Evolutionary conservation across 2,113 vertebrate genomes (phyloP), one percentile per base, ranked within the genome.

Genomic region (Chloropsis cyanopogon): DNA sequence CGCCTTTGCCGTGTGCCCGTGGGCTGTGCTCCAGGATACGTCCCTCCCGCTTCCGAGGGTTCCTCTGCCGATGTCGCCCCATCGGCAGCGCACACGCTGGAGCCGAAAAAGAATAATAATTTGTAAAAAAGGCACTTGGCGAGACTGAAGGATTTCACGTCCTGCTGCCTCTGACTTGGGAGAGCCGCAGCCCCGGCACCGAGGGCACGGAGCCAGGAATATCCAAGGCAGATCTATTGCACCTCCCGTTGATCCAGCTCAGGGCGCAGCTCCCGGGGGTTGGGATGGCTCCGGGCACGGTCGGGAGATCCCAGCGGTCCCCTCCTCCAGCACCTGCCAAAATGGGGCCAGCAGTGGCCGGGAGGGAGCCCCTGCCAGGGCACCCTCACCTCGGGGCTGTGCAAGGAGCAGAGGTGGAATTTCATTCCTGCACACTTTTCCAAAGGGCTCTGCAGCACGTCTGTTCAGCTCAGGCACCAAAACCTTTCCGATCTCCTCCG

Each of bases 81-180:
- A 4, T 1, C 5, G 33, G 35, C 46, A 29, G 65, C 37, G 22
- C 1, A 1, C 44, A 53, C 35, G 33, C 87, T 2, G 0, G 0
- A 50, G 42, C 44, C 23, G 39, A 15, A 69, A 26, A 8, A 7
- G 6, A n/a, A 64, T 44, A 28, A 28, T 12, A 47, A 64, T 44
- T 18, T 3, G 7, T 63, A 4, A 37, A 68, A 70, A 82, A 59
- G 33, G 12, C 26, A 4, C 25, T 70, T 84, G 52, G 66, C 59
- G 50, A 44, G 57, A 44, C 23, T 0, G 0, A 28, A 60, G 17
- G 12, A 24, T 64, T 88, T 60, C 75, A 47, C 1, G 0, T 59
- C 7, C 0, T 1, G 1, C 35, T 82, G 23, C 73, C 1, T 0
- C 50, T 59, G 88, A 10, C 49, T n/a, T 7, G 76, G 60, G 76